Evolutionary conservation across 2,888 invertebrate genomes (phyloP).

Genomic region (Nomada ferruginata): DNA sequence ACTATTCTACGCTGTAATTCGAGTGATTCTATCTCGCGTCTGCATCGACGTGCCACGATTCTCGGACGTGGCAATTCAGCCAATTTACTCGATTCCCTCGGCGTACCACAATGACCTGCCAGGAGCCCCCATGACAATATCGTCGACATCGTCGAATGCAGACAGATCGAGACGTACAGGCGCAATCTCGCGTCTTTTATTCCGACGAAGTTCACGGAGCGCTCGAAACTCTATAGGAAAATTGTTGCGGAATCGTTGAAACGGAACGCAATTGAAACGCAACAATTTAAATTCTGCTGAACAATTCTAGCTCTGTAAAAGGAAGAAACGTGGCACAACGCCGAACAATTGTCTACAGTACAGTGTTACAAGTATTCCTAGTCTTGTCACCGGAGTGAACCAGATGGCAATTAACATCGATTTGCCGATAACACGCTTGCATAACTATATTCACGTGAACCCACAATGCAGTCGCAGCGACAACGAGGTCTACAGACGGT

Average conservation of each 20-base stretch:
- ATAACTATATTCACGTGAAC: conserved; percentile 34
- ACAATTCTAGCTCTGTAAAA: too few relatives aligned
- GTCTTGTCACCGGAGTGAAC: conserved; percentile 13
- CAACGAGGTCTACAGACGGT: not conserved
- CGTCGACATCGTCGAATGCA: conserved; percentile 50
- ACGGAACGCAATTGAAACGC: too few relatives aligned
- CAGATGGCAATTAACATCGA: conserved; percentile 49
- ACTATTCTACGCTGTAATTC: conserved; percentile 43
- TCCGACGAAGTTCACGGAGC: not conserved
- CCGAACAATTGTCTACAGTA: too few relatives aligned
- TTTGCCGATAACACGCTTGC: conserved; percentile 50
- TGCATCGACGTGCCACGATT: conserved; percentile 66
- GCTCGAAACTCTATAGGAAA: not conserved
- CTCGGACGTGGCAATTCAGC: conserved; percentile 76
- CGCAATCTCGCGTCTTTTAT: not conserved
- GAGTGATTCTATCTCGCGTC: conserved; percentile 63
- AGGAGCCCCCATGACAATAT: conserved; percentile 48
- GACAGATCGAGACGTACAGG: conserved; percentile 21
- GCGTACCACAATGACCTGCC: conserved; percentile 65
- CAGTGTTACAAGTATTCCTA: not conserved
- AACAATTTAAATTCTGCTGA: too few relatives aligned
- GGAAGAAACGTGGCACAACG: too few relatives aligned
- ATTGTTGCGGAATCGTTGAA: not conserved
- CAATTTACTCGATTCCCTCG: conserved; percentile 77
- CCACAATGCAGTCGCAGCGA: conserved; percentile 11